These are phyloP conservation scores for Erpobdella octoculata DNA, from an alignment of 2,888 invertebrate genomes.

Conservation along the genomic window DNA sequence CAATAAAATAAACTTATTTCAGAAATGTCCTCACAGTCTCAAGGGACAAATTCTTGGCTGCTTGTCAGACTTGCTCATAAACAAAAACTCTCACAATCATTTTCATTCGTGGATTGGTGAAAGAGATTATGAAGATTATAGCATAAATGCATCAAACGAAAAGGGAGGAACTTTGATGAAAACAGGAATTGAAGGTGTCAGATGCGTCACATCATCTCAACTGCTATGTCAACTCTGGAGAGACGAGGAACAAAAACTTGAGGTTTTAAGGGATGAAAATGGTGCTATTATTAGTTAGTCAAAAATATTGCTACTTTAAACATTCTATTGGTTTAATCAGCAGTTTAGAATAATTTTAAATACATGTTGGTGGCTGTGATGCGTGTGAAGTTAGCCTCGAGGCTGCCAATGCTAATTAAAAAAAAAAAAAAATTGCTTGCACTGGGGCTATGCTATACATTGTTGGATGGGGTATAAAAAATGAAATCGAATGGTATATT, in stretches of 20 bases:
- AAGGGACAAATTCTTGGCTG: conserved; percentile 51
- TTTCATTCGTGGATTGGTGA: not conserved
- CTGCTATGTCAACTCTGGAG: conserved; percentile 51
- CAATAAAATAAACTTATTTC: conserved; percentile 26
- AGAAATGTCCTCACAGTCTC: conserved; percentile 49
- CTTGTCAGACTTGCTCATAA: conserved; percentile 50
- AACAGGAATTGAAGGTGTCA: not conserved
- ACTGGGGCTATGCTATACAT: too few relatives aligned
- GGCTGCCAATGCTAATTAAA: too few relatives aligned
- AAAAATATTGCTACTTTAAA: too few relatives aligned
- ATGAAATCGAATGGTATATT: too few relatives aligned
- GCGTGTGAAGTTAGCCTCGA: too few relatives aligned
- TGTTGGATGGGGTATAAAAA: too few relatives aligned
- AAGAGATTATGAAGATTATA: not conserved
- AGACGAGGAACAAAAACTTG: conserved; percentile 48
- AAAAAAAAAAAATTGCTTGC: too few relatives aligned
- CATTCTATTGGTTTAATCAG: not conserved
- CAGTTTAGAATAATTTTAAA: too few relatives aligned
- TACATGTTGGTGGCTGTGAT: too few relatives aligned
- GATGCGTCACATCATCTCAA: conserved; percentile 44
- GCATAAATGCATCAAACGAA: not conserved
- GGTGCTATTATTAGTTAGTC: conserved; percentile 45
- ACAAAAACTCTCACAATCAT: conserved; percentile 37
- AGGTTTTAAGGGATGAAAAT: conserved; percentile 43
- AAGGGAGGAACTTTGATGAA: not conserved